Evolutionary conservation across 2,797 vertebrate genomes (phyloP).

Genomic region (Hemibagrus guttatus): DNA sequence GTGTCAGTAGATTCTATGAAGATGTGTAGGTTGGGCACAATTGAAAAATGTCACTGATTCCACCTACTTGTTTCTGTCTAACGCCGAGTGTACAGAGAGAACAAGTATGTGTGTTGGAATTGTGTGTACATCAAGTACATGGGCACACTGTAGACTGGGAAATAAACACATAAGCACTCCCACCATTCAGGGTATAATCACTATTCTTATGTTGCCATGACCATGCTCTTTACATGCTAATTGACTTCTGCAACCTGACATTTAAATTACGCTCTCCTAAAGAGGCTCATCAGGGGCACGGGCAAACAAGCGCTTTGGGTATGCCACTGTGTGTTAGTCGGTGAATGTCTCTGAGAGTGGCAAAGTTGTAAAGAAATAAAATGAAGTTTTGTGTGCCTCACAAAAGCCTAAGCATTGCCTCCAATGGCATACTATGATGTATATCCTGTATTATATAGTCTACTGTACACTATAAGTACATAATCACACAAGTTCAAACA

Average conservation of each 20-base stretch:
- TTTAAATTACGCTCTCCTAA: constrained; percentile 36
- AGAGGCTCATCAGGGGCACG: background rate
- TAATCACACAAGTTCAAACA: too few relatives aligned
- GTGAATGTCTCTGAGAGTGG: background rate
- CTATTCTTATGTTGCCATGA: constrained; percentile 22
- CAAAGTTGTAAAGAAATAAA: background rate
- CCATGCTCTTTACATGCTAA: constrained; percentile 37
- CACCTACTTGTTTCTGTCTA: constrained; percentile 71
- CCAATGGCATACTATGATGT: background rate
- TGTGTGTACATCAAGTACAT: constrained; percentile 19
- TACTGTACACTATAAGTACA: background rate
- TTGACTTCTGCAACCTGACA: constrained; percentile 29
- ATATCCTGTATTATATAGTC: too few relatives aligned
- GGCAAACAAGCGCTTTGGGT: constrained; percentile 11
- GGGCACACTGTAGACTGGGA: background rate
- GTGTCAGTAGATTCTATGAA: constrained; percentile 46
- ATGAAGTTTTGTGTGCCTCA: background rate
- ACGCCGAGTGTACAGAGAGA: constrained; percentile 62
- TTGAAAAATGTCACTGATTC: constrained; percentile 71
- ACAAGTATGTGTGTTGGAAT: background rate
- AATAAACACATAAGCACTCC: constrained; percentile 17
- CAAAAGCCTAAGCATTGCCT: background rate
- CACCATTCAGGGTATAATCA: constrained; percentile 3
- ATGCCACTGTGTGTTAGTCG: background rate
- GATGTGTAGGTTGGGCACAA: constrained; percentile 63